Conservation (phyloP, 1,140 invertebrate genomes). For the Penaeus vannamei region DNA sequence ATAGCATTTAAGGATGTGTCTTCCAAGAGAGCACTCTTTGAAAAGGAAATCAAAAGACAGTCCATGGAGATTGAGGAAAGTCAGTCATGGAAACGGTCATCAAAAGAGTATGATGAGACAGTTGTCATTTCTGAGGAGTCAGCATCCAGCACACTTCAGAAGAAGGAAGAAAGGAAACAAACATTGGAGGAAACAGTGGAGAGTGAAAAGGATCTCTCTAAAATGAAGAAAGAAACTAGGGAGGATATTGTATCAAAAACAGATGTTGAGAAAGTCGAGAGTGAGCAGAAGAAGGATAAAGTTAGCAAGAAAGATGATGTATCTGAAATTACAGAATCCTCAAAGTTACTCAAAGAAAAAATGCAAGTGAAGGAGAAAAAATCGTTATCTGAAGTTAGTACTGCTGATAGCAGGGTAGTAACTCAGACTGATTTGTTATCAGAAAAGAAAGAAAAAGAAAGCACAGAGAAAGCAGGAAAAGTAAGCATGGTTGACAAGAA, state of each 20-base stretch:
- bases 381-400: conserved; percentile 35
- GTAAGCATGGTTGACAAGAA: conserved; percentile 35
- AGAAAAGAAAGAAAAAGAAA: conserved; percentile 56
- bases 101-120: conserved; percentile 62
- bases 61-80: conserved; percentile 64
- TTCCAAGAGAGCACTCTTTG: conserved; percentile 66
- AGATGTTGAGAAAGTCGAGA: conserved; percentile 47
- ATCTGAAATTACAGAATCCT: conserved; percentile 47
- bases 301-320: conserved; percentile 39
- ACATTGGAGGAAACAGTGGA: conserved; percentile 38
- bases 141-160: conserved; percentile 40
- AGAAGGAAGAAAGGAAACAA: conserved; percentile 48
- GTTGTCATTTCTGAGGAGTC: conserved; percentile 52
- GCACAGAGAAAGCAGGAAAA: conserved; percentile 54
- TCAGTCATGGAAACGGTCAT: conserved; percentile 60
- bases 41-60: conserved; percentile 68
- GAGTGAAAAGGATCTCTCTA: conserved; percentile 39
- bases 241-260: conserved; percentile 48
- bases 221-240: conserved; percentile 44
- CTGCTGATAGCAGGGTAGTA: conserved; percentile 31
- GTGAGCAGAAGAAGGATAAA: conserved; percentile 49
- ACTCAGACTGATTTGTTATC: conserved; percentile 46
- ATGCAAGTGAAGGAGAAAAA: conserved; percentile 51
- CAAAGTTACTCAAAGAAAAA: conserved; percentile 50
- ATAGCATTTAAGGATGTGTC: conserved; percentile 67